Percentiles rank a stretch among this genome's conserved stretches.
These are phyloP conservation scores for Astreopora myriophthalma DNA, from an alignment of 64 coral and sea anemone species.

Conservation along the genomic window DNA sequence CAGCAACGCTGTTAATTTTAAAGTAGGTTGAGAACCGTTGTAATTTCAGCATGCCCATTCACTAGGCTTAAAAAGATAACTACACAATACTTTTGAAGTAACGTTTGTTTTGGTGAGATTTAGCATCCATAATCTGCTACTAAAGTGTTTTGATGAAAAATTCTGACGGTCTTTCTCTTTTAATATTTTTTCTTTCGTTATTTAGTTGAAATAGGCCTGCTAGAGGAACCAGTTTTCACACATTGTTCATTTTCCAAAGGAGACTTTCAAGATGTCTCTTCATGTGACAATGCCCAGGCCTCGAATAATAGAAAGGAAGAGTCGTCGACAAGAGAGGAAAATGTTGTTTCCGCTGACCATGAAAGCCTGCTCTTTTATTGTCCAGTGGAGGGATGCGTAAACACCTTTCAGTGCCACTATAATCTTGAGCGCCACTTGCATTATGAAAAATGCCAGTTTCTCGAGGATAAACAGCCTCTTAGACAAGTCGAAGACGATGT, in stretches of 20 bases:
- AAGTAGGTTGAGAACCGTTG: too few relatives aligned
- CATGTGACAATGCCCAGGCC: not conserved
- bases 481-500: constrained; percentile 45
- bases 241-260: not conserved
- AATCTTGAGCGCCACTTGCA: constrained; percentile 47
- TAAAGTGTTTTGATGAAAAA: too few relatives aligned
- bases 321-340: not conserved
- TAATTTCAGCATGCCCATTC: too few relatives aligned
- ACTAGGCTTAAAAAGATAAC: too few relatives aligned
- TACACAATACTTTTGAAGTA: too few relatives aligned
- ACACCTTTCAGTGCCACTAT: constrained; percentile 24
- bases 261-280: not conserved
- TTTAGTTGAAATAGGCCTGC: not conserved
- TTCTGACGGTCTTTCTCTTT: too few relatives aligned
- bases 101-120: not conserved
- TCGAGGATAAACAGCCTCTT: constrained; percentile 22
- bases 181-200: too few relatives aligned
- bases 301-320: too few relatives aligned
- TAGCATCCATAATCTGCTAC: not conserved
- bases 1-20: too few relatives aligned
- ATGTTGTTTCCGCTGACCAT: not conserved
- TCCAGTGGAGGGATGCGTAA: constrained; percentile 52
- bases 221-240: not conserved
- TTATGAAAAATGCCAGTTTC: not conserved
- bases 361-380: constrained; percentile 50